phyloP scores from a whole-genome alignment of 2,113 vertebrate species.

The Cyanocitta stelleri region DNA sequence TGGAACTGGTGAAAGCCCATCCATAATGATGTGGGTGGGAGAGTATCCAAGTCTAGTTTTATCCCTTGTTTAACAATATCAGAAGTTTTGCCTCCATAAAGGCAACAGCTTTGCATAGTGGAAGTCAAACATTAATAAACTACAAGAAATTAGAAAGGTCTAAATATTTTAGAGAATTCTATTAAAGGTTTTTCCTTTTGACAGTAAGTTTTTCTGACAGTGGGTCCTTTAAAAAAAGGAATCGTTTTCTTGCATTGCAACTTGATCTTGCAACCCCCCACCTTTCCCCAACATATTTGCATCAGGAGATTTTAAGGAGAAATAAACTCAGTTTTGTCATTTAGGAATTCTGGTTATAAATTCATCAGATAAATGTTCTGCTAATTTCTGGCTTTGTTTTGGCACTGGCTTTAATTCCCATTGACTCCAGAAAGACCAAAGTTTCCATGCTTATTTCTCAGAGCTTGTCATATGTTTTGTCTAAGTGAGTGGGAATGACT shows the following conservation, averaged over 20 bases:
- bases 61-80: not conserved
- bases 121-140: not conserved
- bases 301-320: not conserved
- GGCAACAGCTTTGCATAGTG: not conserved
- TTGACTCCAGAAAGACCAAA: not conserved
- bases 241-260: not conserved
- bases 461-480: not conserved
- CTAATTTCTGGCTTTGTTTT: not conserved
- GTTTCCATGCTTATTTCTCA: not conserved
- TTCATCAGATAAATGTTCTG: not conserved
- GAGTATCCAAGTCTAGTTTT: not conserved
- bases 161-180: not conserved
- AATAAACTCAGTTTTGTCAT: not conserved
- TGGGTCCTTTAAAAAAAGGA: not conserved
- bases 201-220: not conserved
- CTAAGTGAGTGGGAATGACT: not conserved
- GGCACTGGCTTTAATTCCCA: not conserved
- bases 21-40: accelerated
- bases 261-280: not conserved
- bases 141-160: not conserved
- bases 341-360: not conserved
- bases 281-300: not conserved
- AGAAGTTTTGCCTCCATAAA: not conserved
- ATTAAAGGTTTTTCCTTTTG: not conserved
- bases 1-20: not conserved